phyloP scores from a whole-genome alignment of 2,797 vertebrate species.

The Chaunax sp. region DNA sequence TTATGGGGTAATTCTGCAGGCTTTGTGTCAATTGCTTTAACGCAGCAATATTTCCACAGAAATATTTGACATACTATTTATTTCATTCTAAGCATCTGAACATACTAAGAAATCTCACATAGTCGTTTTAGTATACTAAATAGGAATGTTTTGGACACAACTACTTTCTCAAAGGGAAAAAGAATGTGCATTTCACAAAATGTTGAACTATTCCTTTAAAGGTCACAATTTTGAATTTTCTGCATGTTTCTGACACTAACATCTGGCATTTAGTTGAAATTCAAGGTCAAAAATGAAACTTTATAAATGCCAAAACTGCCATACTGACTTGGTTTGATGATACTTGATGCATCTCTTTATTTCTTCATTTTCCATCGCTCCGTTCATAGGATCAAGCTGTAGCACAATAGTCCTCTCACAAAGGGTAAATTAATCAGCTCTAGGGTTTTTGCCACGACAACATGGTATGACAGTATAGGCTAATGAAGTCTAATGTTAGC shows the following conservation, averaged over 20 bases:
- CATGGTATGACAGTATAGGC: too few relatives aligned
- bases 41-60: too few relatives aligned
- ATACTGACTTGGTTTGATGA: background rate
- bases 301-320: conserved; percentile 6
- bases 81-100: too few relatives aligned
- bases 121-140: too few relatives aligned
- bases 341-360: background rate
- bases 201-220: background rate
- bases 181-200: background rate
- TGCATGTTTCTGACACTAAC: background rate
- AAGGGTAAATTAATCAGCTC: background rate
- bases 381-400: background rate
- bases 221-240: background rate
- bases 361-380: background rate
- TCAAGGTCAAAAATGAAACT: conserved; percentile 19
- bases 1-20: too few relatives aligned
- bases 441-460: too few relatives aligned
- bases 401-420: too few relatives aligned
- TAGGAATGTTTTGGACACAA: too few relatives aligned
- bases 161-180: background rate
- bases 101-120: too few relatives aligned
- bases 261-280: conserved; percentile 7
- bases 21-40: too few relatives aligned
- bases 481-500: background rate
- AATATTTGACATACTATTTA: background rate